Conservation (phyloP, 1,140 invertebrate genomes). For the Leptonema lineaticorne region DNA sequence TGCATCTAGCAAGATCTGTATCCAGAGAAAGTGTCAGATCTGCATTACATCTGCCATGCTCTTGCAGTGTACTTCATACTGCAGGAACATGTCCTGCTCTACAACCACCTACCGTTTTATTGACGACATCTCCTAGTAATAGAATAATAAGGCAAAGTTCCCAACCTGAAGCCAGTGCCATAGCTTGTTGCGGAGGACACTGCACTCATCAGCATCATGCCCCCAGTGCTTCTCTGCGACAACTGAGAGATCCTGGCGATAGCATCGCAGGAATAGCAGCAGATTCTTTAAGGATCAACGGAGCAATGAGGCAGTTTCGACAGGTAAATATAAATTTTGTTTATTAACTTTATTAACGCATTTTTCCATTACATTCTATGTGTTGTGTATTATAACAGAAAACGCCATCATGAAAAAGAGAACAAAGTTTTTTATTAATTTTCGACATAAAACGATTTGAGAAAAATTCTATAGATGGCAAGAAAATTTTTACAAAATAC, state of each 20-base stretch:
- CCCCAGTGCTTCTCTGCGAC: conserved; percentile 76
- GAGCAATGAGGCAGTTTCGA: conserved; percentile 93
- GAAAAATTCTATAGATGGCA: neutral
- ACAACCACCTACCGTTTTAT: conserved; percentile 67
- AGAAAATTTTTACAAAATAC: too few relatives aligned
- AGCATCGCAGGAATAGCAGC: conserved; percentile 95
- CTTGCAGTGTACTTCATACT: conserved; percentile 54
- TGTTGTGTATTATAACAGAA: neutral
- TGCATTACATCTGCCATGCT: conserved; percentile 62
- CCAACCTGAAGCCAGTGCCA: conserved; percentile 78
- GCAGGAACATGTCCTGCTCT: conserved; percentile 64
- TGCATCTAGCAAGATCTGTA: conserved; percentile 72
- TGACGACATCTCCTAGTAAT: conserved; percentile 68
- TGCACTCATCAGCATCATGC: conserved; percentile 61
- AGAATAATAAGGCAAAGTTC: conserved; percentile 88
- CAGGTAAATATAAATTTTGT: conserved; percentile 66
- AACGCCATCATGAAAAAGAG: too few relatives aligned
- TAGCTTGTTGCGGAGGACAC: conserved; percentile 63
- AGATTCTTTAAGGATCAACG: conserved; percentile 95
- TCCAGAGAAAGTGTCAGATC: conserved; percentile 71
- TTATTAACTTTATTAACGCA: neutral
- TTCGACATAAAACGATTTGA: too few relatives aligned
- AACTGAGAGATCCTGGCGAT: conserved; percentile 78
- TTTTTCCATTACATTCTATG: neutral
- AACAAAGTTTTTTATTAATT: too few relatives aligned